These are phyloP conservation scores for Eupithecia inturbata DNA, from an alignment of 2,888 invertebrate genomes.

Conservation along the genomic window DNA sequence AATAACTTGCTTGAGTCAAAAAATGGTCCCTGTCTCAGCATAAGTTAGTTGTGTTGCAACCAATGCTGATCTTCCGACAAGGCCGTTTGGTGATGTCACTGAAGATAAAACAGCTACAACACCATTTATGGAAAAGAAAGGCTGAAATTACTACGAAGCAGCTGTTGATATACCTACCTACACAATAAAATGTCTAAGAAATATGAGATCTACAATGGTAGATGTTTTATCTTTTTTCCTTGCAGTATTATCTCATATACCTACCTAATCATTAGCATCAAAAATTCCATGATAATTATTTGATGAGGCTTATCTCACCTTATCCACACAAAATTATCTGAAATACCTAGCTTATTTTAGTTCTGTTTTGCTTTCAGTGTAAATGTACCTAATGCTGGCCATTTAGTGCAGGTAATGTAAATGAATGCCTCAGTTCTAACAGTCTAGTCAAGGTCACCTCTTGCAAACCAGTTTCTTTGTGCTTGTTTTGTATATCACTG, in stretches of 20 bases:
- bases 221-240: too few species aligned
- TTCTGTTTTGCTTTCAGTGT: not conserved
- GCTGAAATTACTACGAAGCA: too few species aligned
- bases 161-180: too few species aligned
- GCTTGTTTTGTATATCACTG: not conserved
- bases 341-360: not conserved
- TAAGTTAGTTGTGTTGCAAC: too few species aligned
- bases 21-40: too few species aligned
- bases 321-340: conserved; percentile 24
- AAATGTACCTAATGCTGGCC: not conserved
- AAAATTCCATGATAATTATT: conserved; percentile 13
- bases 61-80: too few species aligned
- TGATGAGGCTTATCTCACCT: conserved; percentile 19
- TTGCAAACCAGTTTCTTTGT: conserved; percentile 1
- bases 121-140: too few species aligned
- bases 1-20: too few species aligned
- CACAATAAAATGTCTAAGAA: too few species aligned
- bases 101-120: too few species aligned
- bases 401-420: not conserved
- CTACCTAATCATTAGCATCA: not conserved
- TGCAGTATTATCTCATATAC: not conserved
- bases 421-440: conserved; percentile 14
- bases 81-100: too few species aligned
- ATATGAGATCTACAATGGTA: too few species aligned
- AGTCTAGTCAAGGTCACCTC: conserved; percentile 16